Evolutionary conservation across 1,140 invertebrate species (phyloP), one percentile per base, ranked within the genome.

Genomic region (Procambarus virginalis): DNA sequence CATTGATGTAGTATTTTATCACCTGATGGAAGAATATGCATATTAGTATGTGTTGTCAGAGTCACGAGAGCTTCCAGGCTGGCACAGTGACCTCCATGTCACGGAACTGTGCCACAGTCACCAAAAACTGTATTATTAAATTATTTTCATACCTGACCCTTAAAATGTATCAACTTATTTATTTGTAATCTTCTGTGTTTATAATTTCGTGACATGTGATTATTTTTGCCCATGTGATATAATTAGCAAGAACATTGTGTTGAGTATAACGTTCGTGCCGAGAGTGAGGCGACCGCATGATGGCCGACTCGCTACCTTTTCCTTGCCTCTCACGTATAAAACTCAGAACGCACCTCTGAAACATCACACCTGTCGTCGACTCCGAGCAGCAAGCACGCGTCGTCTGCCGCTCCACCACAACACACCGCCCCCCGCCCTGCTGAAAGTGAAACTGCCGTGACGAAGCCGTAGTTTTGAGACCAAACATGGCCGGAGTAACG

Each of bases 391-490:
- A 73, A 73, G 10, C 68, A 34, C 68, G 22, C 68, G 68, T 34
- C 68, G 14, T 3, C 68, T 73, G 68, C 68, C 20, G 3, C 8
- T 73, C n/a, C 22, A 34, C 34, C 34, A 34, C 34, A 34, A 34
- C 34, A 34, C 34, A 34, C 34, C 34, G 1, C 34, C 34, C 34
- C 34, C 20, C 22, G 3, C 68, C n/a, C n/a, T 73, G n/a, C 22
- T 73, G 68, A 73, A 73, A 73, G 68, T 73, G 68, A 73, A 73
- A 34, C n/a, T 73, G 22, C 34, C 68, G 68, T 34, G 68, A 34
- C n/a, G 34, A 9, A 73, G n/a, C 2, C n/a, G n/a, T 0, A 73
- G n/a, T 34, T 73, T 9, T 8, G 68, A 73, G 2, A 73, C 68
- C 8, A 73, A n/a, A 73, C n/a, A 73, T 73, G 68, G 68, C 68